These are phyloP conservation scores for Nematopogon swammerdamellus DNA, from an alignment of 2,888 invertebrate species.

Conservation along the genomic window DNA sequence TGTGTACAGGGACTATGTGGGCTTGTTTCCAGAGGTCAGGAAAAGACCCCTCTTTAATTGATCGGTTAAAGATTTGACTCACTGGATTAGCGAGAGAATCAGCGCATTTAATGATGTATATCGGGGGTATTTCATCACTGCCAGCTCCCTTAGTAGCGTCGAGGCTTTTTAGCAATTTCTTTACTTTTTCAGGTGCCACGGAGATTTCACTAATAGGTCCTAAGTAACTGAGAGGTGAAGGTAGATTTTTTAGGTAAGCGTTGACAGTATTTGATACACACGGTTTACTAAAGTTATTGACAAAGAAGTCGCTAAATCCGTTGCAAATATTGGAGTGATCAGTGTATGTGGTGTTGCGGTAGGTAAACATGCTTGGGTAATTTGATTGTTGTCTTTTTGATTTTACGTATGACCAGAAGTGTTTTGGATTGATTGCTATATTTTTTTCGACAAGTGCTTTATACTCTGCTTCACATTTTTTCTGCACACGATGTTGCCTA, in stretches of 20 bases:
- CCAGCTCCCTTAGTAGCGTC: background rate
- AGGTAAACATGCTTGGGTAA: background rate
- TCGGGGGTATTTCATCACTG: background rate
- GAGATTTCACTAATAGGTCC: background rate
- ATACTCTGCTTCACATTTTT: background rate
- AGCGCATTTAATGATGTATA: background rate
- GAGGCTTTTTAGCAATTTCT: background rate
- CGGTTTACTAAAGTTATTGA: background rate
- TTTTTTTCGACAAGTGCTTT: background rate
- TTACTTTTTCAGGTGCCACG: background rate
- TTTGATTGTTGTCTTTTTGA: background rate
- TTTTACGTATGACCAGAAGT: constrained; percentile 1
- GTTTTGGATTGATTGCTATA: background rate
- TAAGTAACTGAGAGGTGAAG: background rate
- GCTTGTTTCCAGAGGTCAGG: constrained; percentile 1
- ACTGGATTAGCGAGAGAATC: background rate
- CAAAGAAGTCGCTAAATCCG: constrained; percentile 1
- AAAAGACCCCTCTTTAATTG: background rate
- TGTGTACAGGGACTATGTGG: background rate
- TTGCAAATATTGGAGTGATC: background rate
- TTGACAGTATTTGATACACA: background rate
- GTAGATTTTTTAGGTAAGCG: background rate
- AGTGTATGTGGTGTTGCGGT: background rate
- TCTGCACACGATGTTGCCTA: background rate
- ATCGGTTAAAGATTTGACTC: background rate